phyloP scores from a whole-genome alignment of 2,888 invertebrate genomes.

The Acronicta aceris region DNA sequence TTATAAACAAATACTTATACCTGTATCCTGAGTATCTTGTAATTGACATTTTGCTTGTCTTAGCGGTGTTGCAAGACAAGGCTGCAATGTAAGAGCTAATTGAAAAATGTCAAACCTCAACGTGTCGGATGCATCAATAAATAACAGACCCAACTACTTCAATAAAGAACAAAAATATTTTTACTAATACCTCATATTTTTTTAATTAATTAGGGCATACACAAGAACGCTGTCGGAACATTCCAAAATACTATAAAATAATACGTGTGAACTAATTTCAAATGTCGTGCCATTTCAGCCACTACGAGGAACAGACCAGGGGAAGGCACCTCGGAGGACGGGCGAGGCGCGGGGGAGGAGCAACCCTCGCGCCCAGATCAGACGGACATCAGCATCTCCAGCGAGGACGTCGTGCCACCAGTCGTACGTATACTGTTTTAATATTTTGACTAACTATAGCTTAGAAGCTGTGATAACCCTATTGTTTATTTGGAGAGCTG shows the following conservation, averaged over 20 bases:
- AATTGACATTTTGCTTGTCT: too few species aligned
- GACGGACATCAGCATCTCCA: conserved; percentile 82
- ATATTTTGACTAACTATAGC: not conserved
- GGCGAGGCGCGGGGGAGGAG: conserved; percentile 75
- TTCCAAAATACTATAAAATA: conserved; percentile 9
- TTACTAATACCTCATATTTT: too few species aligned
- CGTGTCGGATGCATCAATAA: too few species aligned
- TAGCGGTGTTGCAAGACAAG: too few species aligned
- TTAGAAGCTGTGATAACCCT: too few species aligned
- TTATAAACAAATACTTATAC: not conserved
- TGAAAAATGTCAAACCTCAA: too few species aligned
- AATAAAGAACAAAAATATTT: not conserved
- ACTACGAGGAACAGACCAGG: conserved; percentile 69
- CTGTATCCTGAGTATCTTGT: too few species aligned
- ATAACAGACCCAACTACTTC: too few species aligned
- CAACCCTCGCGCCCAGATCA: conserved; percentile 79
- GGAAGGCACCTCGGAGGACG: conserved; percentile 70
- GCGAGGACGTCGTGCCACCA: conserved; percentile 75
- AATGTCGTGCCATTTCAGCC: conserved; percentile 70
- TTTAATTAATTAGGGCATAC: too few species aligned
- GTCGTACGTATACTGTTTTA: conserved; percentile 69
- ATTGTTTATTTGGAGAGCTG: too few species aligned
- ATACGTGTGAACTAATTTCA: conserved; percentile 30
- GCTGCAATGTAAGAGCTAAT: too few species aligned
- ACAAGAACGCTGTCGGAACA: not conserved